Base-by-base conservation (phyloP, 2,113 vertebrate genomes). In the Percina caprodes region DNA sequence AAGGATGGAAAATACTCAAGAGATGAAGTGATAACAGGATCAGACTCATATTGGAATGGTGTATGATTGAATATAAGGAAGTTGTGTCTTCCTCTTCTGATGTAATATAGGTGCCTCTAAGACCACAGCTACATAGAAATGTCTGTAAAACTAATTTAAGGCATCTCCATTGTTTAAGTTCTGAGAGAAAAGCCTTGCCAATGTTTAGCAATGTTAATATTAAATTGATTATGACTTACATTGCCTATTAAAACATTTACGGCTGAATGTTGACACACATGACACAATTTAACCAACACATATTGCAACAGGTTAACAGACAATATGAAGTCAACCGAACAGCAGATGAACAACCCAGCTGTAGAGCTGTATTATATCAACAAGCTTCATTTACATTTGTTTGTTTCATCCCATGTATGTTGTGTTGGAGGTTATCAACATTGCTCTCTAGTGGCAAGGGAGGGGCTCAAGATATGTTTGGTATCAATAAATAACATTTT, bases 221-320 rank as follows among this genome's bases (percentile, higher is more conserved):
- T 24, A 5, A 55, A 51, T 13, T 30, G 12, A 66, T 52, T 39
- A 48, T 54, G 60, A 80, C 54, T 72, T 85, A 23, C 62, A 48
- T 48, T 16, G 67, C 18, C 54, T 61, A 59, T n/a, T 61, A 49
- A 67, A 67, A 26, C 24, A 68, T 56, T 77, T 26, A 68, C 61
- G 10, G 62, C 26, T 51, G 16, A 55, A 30, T 35, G 42, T 11
- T 54, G 46, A 24, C 14, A 66, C 79, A 76, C 12, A 24, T 42
- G 60, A 19, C 12, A 19, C 8, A 1, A 58, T 15, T 60, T 33
- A 56, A 15, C 15, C 30, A 63, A 71, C 45, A 23, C 15, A 59
- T 39, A 75, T 26, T 51, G 51, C 51, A 55, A n/a, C 23, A 39
- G 33, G 42, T 84, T 80, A 71, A 80, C 72, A 67, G 72, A 48